Conservation (phyloP, 2,113 vertebrate species). For the Calyptomena viridis region DNA sequence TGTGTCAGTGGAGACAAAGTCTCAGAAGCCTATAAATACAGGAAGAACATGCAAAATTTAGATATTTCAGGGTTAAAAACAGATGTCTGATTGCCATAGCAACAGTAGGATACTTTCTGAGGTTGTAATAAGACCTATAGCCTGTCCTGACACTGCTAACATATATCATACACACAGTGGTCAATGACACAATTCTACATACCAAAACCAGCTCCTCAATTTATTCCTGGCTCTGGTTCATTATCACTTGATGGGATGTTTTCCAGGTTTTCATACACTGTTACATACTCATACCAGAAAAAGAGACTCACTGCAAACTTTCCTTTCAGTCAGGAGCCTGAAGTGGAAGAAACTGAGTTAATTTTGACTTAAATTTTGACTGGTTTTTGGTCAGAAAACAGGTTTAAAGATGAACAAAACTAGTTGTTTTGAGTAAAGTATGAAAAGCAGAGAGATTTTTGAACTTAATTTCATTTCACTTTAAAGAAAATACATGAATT, state of each 20-base stretch:
- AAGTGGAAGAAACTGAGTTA: background rate
- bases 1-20: background rate
- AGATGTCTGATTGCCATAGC: background rate
- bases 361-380: background rate
- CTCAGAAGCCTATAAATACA: background rate
- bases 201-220: background rate
- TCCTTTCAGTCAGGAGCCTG: background rate
- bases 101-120: background rate
- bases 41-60: background rate
- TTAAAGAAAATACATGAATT: background rate
- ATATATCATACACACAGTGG: background rate
- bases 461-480: background rate
- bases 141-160: background rate
- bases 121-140: background rate
- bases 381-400: background rate
- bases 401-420: background rate
- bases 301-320: background rate
- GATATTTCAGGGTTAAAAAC: background rate
- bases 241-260: background rate
- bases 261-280: conserved; percentile 1
- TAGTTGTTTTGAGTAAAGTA: background rate
- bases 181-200: background rate
- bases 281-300: background rate
- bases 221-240: conserved; percentile 22
- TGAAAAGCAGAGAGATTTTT: background rate